phyloP scores from a whole-genome alignment of 2,797 vertebrate species.

The Notolepis coatsorum region DNA sequence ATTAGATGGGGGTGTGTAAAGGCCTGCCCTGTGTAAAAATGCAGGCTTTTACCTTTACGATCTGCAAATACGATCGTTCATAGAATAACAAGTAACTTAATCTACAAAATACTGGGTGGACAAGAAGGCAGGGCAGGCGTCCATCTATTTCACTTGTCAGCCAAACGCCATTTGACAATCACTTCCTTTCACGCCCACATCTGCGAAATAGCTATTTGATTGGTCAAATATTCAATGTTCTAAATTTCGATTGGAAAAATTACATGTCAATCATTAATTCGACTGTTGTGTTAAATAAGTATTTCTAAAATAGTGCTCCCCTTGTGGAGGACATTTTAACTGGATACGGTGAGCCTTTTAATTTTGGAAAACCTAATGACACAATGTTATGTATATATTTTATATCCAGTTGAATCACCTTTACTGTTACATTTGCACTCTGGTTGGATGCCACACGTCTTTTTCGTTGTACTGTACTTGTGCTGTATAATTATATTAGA shows the following conservation, averaged over 20 bases:
- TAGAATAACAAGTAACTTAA: background rate
- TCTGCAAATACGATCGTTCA: background rate
- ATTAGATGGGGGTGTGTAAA: background rate
- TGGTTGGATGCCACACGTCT: too few relatives aligned
- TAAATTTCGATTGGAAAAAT: slow-evolving; percentile 9
- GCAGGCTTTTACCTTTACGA: background rate
- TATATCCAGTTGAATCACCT: too few relatives aligned
- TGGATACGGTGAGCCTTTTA: too few relatives aligned
- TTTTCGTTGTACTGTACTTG: too few relatives aligned
- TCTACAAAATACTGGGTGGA: rapidly evolving
- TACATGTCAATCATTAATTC: background rate
- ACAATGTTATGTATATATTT: too few relatives aligned
- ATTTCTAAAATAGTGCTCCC: background rate
- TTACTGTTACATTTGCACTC: too few relatives aligned
- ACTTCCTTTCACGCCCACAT: slow-evolving; percentile 11
- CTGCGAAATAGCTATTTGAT: background rate
- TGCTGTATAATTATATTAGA: too few relatives aligned
- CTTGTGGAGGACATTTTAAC: background rate
- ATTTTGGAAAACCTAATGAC: too few relatives aligned
- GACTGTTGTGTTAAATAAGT: background rate
- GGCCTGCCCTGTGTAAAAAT: background rate
- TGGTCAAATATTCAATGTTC: background rate
- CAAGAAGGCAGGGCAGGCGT: background rate
- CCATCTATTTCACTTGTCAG: background rate
- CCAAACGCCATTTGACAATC: background rate